Base-by-base conservation (phyloP, 2,113 vertebrate genomes). In the Typhlomys cinereus region DNA sequence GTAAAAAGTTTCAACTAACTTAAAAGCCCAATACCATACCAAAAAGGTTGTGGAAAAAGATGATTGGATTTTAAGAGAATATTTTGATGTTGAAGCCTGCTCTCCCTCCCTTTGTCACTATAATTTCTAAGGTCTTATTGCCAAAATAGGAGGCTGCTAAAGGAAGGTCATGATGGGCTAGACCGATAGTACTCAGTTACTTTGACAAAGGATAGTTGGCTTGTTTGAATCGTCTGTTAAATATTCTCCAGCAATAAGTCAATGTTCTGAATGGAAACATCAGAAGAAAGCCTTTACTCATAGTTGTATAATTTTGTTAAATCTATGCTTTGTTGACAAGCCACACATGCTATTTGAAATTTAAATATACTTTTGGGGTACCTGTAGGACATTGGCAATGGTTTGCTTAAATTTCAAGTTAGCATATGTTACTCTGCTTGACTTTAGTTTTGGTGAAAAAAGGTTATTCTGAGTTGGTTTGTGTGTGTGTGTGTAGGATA, bases 31-130 rank as follows among this genome's bases (percentile, higher is more conserved):
- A n/a, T 57, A 48, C 14, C 79, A 73, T 29, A n/a, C n/a, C 29
- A 75, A 85, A 11, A 88, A 89, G 46, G 27, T 83, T 84, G 76
- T 31, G 52, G 50, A 80, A 74, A 69, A 41, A 80, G 6, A 69
- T 71, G 36, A 71, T 62, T 90, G n/a, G 46, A n/a, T n/a, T 69
- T 80, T 91, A 89, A 87, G 50, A 18, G 87, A 90, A n/a, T n/a
- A 73, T 54, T 67, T 91, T 76, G 74, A 64, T 50, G 41, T 25
- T 48, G 41, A 36, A 8, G 17, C 11, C 21, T 20, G n/a, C 83
- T 12, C 2, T 36, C n/a, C 27, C 39, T n/a, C 70, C 18, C 11
- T 15, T 88, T 80, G 18, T 78, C 48, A 69, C 17, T n/a, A 3
- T 71, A 44, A n/a, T 44, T 54, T 41, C 48, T 54, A 59, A 73